Base-by-base conservation (phyloP, 1,140 invertebrate species). In the Melipona quadrifasciata region DNA sequence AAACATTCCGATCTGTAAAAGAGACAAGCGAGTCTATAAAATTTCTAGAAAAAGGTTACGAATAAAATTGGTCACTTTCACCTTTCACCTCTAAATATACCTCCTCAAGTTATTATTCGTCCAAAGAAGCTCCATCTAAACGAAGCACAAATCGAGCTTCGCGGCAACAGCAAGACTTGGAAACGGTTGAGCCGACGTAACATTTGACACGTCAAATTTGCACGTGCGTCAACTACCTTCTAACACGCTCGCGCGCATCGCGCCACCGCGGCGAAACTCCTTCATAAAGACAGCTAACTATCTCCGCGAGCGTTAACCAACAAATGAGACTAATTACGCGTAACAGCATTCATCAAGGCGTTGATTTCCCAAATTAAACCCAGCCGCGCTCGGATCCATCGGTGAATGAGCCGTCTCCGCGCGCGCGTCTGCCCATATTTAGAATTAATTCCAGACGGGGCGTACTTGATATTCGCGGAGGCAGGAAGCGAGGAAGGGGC, bases 361-460 rank as follows among this genome's bases (percentile, higher is more conserved):
- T 67, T 77, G 27, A 51, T 72, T 81, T 77, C 2, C 55, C 53
- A 51, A 71, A 58, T 61, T 17, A 21, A 64, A 27, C 16, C 47
- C 19, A 12, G 17, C 58, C 70, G 55, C 27, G 65, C 11, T 53
- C 19, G 24, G 24, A 64, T 57, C 21, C 11, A 39, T 51, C 16
- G 34, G 27, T 73, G 58, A 85, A 83, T 75, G 65, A 57, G 55
- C 61, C 34, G 8, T 61, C 24, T 58, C 34, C 64, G 51, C 51
- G 27, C 58, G 34, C 65, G 19, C 47, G 68, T 31, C 53, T 68
- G 58, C n/a, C 78, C n/a, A 51, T 74, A 71, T 87, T 74, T 67
- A 87, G 79, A 82, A 73, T 78, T 57, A 80, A 83, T 47, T 75
- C 57, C 70, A 81, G 73, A 87, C 80, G 82, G 78, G 76, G 83